Evolutionary conservation across 1,140 invertebrate genomes (phyloP).

Genomic region (Drosophila hydei): DNA sequence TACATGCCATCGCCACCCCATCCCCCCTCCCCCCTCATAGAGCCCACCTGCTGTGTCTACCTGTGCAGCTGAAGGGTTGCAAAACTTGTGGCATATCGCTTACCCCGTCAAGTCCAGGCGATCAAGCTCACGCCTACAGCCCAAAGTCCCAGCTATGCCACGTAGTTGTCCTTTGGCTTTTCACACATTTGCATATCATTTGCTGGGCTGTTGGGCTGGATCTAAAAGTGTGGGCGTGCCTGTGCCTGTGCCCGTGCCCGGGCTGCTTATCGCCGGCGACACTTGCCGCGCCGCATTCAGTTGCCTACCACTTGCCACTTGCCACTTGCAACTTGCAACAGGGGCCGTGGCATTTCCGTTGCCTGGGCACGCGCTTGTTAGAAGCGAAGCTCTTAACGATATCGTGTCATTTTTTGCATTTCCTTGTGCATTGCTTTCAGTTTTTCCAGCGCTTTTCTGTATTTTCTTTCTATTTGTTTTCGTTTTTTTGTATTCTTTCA

Average conservation of each 20-base stretch:
- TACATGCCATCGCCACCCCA: constrained; percentile 24
- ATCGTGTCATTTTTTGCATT: constrained; percentile 81
- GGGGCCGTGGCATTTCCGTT: constrained; percentile 65
- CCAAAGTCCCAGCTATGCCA: constrained; percentile 1
- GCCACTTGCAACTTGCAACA: constrained; percentile 19
- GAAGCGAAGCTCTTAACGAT: constrained; percentile 69
- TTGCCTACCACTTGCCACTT: constrained; percentile 22
- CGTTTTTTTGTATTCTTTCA: not conserved
- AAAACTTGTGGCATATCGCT: constrained; percentile 41
- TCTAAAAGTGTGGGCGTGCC: constrained; percentile 32
- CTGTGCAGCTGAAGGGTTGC: constrained; percentile 32
- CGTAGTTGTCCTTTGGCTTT: constrained; percentile 54
- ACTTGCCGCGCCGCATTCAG: constrained; percentile 59
- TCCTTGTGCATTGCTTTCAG: constrained; percentile 69
- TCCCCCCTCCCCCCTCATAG: not conserved
- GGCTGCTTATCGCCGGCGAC: constrained; percentile 71
- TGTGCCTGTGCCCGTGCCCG: constrained; percentile 30
- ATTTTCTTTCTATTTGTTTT: constrained; percentile 3
- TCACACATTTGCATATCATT: constrained; percentile 81
- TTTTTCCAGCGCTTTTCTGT: constrained; percentile 45
- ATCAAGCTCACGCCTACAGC: constrained; percentile 8
- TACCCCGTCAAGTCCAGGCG: constrained; percentile 36
- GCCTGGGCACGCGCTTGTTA: constrained; percentile 74
- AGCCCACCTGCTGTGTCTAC: not conserved
- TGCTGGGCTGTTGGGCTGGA: constrained; percentile 11